These are phyloP conservation scores for Trachymyrmex cornetzi DNA, from an alignment of 1,140 invertebrate species.

Conservation along the genomic window DNA sequence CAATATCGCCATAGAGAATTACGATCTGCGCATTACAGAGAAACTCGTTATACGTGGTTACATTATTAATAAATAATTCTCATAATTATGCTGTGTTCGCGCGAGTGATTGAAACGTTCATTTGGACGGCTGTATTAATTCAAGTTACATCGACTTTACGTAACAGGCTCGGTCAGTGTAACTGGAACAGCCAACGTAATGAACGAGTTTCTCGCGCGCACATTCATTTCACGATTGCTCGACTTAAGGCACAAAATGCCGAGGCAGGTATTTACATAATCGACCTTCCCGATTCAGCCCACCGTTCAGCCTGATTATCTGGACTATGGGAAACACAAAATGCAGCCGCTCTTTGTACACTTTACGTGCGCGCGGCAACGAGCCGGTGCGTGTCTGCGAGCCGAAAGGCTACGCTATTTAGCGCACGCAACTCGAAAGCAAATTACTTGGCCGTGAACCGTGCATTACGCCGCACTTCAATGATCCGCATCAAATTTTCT, in stretches of 20 bases:
- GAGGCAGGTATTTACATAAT: conserved; percentile 51
- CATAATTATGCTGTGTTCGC: background rate
- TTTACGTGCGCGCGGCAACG: conserved; percentile 12
- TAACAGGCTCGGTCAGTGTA: conserved; percentile 39
- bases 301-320: conserved; percentile 41
- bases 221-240: conserved; percentile 53
- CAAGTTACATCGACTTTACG: conserved; percentile 49
- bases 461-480: conserved; percentile 21
- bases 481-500: conserved; percentile 49
- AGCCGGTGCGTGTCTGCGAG: conserved; percentile 30
- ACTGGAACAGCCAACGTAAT: conserved; percentile 38
- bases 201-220: conserved; percentile 55
- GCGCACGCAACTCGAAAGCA: conserved; percentile 57
- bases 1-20: conserved; percentile 17
- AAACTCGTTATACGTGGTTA: background rate
- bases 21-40: background rate
- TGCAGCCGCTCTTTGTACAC: conserved; percentile 33
- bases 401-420: conserved; percentile 47
- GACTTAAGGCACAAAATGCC: conserved; percentile 50
- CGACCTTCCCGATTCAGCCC: conserved; percentile 37
- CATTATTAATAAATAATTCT: conserved; percentile 49
- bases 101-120: conserved; percentile 43
- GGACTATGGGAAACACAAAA: conserved; percentile 32
- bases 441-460: conserved; percentile 54
- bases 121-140: conserved; percentile 41